Conservation (phyloP, 2,113 vertebrate genomes). For the Menura novaehollandiae region DNA sequence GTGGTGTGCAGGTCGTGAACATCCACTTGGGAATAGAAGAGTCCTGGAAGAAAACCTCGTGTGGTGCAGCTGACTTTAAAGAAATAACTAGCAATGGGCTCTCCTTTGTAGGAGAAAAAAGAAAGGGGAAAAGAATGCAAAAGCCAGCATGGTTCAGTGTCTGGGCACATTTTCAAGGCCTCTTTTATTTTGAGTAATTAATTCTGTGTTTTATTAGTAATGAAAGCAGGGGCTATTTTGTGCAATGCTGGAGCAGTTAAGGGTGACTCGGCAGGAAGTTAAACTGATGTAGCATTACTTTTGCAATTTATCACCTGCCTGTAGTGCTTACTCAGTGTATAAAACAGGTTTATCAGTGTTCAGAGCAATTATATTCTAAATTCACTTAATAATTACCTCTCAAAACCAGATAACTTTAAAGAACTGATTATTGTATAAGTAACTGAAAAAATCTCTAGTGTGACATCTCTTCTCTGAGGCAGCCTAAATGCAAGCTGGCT, state of each 20-base stretch:
- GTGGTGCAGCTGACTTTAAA: not conserved
- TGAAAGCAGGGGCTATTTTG: constrained; percentile 46
- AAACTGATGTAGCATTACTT: constrained; percentile 51
- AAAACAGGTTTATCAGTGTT: constrained; percentile 60
- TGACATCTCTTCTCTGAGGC: not conserved
- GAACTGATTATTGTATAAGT: not conserved
- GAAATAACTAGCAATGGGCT: not conserved
- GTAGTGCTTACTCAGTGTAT: constrained; percentile 44
- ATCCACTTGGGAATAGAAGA: not conserved
- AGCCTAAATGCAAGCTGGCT: not conserved
- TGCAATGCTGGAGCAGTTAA: constrained; percentile 38
- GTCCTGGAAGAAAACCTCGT: not conserved
- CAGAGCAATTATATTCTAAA: constrained; percentile 37
- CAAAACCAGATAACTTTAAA: not conserved
- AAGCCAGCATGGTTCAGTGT: not conserved
- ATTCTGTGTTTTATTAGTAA: constrained; percentile 63
- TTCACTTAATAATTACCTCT: constrained; percentile 18
- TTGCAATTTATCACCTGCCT: constrained; percentile 68
- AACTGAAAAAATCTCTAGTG: not conserved
- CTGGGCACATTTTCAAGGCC: constrained; percentile 43
- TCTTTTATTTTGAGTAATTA: constrained; percentile 65
- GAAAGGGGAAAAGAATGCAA: not conserved
- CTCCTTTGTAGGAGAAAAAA: not conserved
- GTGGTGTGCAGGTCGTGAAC: not conserved
- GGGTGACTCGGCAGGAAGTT: constrained; percentile 60